These are phyloP conservation scores for Gobio occitaniae DNA, from an alignment of 2,797 vertebrate genomes.

Conservation along the genomic window DNA sequence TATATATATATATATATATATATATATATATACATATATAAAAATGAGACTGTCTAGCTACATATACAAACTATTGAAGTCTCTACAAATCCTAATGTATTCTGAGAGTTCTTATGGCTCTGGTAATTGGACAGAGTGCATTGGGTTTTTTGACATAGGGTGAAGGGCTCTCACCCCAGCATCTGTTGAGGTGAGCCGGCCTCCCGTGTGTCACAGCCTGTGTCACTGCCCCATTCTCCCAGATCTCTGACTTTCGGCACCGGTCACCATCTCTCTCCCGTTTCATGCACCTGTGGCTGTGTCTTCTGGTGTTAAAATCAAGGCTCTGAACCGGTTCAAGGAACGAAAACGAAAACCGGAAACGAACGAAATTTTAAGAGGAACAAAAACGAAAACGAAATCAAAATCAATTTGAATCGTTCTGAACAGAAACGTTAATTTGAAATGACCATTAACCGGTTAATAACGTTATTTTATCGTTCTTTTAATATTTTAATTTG, in stretches of 20 bases:
- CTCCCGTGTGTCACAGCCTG: background rate
- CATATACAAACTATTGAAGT: background rate
- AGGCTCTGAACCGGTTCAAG: too few relatives aligned
- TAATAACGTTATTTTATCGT: too few relatives aligned
- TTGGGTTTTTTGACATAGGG: constrained; percentile 13
- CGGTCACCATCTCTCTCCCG: constrained; percentile 64
- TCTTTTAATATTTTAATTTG: too few relatives aligned
- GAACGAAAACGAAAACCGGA: too few relatives aligned
- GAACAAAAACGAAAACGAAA: too few relatives aligned
- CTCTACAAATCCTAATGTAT: background rate
- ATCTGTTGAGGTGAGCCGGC: constrained; percentile 31
- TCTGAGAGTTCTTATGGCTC: background rate
- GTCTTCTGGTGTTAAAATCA: background rate
- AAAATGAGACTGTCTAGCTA: background rate
- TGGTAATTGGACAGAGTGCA: constrained; percentile 18
- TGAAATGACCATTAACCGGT: too few relatives aligned
- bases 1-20: too few relatives aligned
- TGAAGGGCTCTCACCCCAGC: constrained; percentile 29
- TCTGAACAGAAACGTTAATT: too few relatives aligned
- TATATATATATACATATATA: accelerated
- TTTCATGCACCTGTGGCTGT: constrained; percentile 17
- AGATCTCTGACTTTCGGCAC: constrained; percentile 53
- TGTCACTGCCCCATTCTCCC: constrained; percentile 16
- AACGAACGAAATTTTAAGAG: too few relatives aligned
- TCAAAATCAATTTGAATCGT: too few relatives aligned